Evolutionary conservation across 2,888 invertebrate genomes (phyloP).

Genomic region (Cephus runcator): DNA sequence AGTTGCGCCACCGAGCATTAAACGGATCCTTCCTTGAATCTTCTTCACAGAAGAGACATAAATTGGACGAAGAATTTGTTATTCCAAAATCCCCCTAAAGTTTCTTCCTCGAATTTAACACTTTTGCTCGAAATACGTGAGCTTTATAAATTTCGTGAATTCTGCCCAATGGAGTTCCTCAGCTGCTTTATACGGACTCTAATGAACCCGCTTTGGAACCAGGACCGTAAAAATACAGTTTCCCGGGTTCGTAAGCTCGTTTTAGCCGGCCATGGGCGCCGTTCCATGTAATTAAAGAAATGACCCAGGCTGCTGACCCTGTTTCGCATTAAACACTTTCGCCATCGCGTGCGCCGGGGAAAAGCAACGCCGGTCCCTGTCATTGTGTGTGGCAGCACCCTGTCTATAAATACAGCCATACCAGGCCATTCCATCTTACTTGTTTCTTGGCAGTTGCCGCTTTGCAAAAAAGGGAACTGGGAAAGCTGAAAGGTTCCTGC

Average conservation of each 20-base stretch:
- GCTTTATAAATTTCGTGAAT: neutral
- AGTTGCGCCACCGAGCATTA: neutral
- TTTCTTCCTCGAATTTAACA: neutral
- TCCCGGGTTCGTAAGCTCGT: neutral
- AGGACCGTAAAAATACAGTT: neutral
- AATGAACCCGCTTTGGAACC: neutral
- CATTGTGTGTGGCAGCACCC: neutral
- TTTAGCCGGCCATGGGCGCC: neutral
- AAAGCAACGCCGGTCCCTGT: neutral
- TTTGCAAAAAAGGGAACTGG: neutral
- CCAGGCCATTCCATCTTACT: neutral
- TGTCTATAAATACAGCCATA: neutral
- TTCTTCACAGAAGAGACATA: neutral
- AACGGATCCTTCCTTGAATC: neutral
- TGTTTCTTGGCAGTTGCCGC: neutral
- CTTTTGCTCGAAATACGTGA: neutral
- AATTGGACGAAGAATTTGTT: neutral
- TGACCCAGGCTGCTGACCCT: conserved; percentile 1
- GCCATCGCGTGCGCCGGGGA: neutral
- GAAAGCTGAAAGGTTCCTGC: neutral
- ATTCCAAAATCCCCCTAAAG: neutral
- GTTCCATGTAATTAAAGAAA: neutral
- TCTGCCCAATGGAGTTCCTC: neutral
- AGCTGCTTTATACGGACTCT: neutral
- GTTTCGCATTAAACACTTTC: conserved; percentile 4